A percentile compares a stretch with the other conserved stretches of the same genome.
These are phyloP conservation scores for Notolabrus celidotus DNA, from an alignment of 2,797 vertebrate genomes.

Conservation along the genomic window DNA sequence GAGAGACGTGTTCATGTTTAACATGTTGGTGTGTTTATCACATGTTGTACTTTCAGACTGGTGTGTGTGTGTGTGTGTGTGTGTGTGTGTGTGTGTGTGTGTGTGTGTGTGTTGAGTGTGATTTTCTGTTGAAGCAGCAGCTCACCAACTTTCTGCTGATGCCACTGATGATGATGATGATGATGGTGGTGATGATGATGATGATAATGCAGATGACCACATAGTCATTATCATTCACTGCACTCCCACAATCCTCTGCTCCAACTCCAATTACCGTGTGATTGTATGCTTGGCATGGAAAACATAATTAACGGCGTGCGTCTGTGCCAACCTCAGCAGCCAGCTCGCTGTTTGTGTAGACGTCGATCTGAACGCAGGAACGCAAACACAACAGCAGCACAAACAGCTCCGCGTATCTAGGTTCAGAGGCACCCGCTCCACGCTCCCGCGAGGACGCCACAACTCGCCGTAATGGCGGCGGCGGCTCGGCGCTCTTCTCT, in stretches of 20 bases:
- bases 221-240: slow-evolving; percentile 70
- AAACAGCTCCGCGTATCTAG: slow-evolving; percentile 56
- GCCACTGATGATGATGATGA: slow-evolving; percentile 16
- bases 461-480: slow-evolving; percentile 57
- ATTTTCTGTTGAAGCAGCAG: slow-evolving; percentile 3
- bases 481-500: slow-evolving; percentile 56
- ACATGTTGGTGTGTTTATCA: too few relatives aligned
- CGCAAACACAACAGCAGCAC: slow-evolving; percentile 66
- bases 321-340: slow-evolving; percentile 77
- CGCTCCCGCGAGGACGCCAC: slow-evolving; percentile 58
- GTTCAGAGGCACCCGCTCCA: slow-evolving; percentile 60
- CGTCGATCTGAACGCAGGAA: slow-evolving; percentile 60
- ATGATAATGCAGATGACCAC: slow-evolving; percentile 65
- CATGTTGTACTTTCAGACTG: too few relatives aligned
- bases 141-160: slow-evolving; percentile 23
- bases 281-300: slow-evolving; percentile 78
- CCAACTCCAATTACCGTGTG: slow-evolving; percentile 77
- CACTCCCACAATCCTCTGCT: slow-evolving; percentile 75
- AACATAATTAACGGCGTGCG: slow-evolving; percentile 80
- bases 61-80: neutral
- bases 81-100: neutral
- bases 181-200: slow-evolving; percentile 36
- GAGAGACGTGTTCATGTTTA: too few relatives aligned
- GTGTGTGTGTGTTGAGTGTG: neutral
- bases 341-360: slow-evolving; percentile 77